These are phyloP conservation scores for Cremastobaeus sp. DNA, from an alignment of 2,888 invertebrate genomes.

Conservation along the genomic window DNA sequence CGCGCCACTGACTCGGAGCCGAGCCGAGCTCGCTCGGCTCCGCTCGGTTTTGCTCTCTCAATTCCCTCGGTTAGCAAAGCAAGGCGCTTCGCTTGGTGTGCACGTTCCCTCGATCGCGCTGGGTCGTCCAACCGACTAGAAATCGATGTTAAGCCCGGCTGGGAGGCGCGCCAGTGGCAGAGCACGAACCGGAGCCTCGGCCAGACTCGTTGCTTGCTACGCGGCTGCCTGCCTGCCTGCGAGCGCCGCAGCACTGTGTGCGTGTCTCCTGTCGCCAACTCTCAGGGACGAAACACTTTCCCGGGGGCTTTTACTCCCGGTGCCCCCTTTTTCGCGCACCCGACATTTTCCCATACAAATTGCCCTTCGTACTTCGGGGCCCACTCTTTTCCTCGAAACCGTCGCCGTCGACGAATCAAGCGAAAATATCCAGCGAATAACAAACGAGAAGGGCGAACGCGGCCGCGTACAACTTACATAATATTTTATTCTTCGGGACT, in stretches of 20 bases:
- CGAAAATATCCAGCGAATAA: no score
- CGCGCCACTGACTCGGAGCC: constrained; percentile 31
- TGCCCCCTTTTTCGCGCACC: constrained; percentile 31
- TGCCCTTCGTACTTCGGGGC: no score
- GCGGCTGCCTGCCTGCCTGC: constrained; percentile 54
- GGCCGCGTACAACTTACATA: no score
- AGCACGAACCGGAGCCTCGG: constrained; percentile 58
- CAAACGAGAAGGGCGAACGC: no score
- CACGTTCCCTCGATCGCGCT: constrained; percentile 58
- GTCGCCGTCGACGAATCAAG: no score
- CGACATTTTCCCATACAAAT: no score
- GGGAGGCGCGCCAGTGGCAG: constrained; percentile 68
- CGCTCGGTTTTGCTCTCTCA: constrained; percentile 31
- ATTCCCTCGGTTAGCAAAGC: constrained; percentile 33
- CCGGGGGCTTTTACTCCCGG: constrained; percentile 38
- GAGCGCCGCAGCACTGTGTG: constrained; percentile 40
- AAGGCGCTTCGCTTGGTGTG: constrained; percentile 37
- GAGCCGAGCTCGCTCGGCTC: constrained; percentile 42
- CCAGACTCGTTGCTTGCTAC: constrained; percentile 46
- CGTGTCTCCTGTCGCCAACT: constrained; percentile 54
- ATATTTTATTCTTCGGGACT: no score
- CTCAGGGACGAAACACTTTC: constrained; percentile 55
- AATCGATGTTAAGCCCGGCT: constrained; percentile 75
- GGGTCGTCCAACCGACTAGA: constrained; percentile 75
- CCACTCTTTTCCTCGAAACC: no score